phyloP scores from a whole-genome alignment of 2,797 vertebrate genomes.

The Enoplosus armatus region DNA sequence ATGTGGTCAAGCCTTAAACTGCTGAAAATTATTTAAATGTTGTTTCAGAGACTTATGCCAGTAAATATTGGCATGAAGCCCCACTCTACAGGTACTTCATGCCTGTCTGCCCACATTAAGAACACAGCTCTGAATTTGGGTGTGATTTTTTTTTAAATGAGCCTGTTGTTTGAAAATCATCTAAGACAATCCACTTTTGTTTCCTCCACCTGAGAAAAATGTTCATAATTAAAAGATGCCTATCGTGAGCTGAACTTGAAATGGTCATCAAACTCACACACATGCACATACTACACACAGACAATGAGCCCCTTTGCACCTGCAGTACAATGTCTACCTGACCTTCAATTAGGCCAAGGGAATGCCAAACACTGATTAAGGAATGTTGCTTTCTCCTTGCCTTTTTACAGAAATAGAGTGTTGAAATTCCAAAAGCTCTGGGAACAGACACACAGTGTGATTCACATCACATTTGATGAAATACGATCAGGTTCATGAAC shows the following conservation, averaged over 20 bases:
- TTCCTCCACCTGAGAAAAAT: not conserved
- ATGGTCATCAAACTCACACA: not conserved
- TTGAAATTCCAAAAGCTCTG: slow-evolving; percentile 79
- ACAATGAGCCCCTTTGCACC: slow-evolving; percentile 31
- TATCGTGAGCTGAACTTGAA: not conserved
- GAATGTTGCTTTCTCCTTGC: slow-evolving; percentile 46
- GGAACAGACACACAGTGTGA: slow-evolving; percentile 76
- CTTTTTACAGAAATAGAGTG: slow-evolving; percentile 53
- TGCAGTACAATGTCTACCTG: slow-evolving; percentile 38
- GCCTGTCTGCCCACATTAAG: not conserved
- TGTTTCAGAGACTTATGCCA: slow-evolving; percentile 7
- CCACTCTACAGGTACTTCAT: not conserved
- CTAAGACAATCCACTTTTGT: not conserved
- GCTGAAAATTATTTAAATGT: not conserved
- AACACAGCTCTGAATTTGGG: not conserved
- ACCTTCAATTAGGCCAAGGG: slow-evolving; percentile 57
- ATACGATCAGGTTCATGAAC: slow-evolving; percentile 78
- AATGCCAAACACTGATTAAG: slow-evolving; percentile 68
- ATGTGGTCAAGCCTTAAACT: slow-evolving; percentile 13
- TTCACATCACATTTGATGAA: slow-evolving; percentile 83
- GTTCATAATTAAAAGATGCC: not conserved
- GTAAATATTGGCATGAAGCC: not conserved
- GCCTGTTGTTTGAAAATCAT: not conserved
- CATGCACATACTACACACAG: slow-evolving; percentile 11
- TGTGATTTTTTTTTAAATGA: slow-evolving; percentile 3